Evolutionary conservation across 2,113 vertebrate species (phyloP).

Genomic region (Deroptyus accipitrinus): DNA sequence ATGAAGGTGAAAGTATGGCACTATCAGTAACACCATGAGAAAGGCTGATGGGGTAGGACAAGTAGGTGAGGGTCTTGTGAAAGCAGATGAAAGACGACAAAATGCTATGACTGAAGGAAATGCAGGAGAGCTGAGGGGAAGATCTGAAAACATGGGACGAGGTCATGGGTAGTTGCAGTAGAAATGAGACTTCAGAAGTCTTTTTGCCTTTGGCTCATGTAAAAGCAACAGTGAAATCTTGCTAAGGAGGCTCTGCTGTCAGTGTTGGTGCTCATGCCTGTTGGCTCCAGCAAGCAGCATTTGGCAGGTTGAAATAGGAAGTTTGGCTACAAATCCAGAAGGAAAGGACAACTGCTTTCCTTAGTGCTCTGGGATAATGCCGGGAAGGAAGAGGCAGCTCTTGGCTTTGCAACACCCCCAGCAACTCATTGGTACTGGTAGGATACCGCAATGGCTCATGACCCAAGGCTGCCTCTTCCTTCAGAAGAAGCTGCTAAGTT

Average conservation of each 20-base stretch:
- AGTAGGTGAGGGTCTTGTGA: neutral
- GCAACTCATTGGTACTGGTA: neutral
- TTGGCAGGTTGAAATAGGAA: neutral
- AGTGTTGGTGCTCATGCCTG: fast-evolving
- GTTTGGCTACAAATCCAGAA: neutral
- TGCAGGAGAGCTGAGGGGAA: neutral
- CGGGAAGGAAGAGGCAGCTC: slow-evolving; percentile 16
- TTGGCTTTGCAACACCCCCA: neutral
- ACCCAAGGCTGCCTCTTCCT: neutral
- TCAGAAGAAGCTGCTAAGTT: neutral
- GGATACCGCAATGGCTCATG: neutral
- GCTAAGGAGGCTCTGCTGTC: neutral
- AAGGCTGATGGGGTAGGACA: neutral
- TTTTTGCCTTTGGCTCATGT: neutral
- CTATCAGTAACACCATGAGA: neutral
- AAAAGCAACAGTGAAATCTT: neutral
- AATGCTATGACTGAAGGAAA: neutral
- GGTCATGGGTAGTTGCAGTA: neutral
- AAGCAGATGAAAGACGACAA: neutral
- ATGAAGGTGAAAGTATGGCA: neutral
- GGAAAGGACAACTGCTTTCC: neutral
- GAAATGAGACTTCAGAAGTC: neutral
- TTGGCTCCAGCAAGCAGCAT: neutral
- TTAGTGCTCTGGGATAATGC: neutral
- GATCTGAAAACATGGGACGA: neutral